Percentiles rank a stretch among this genome's conserved stretches.
Conservation (phyloP, 2,113 vertebrate species). For the Nyctibius bracteatus region DNA sequence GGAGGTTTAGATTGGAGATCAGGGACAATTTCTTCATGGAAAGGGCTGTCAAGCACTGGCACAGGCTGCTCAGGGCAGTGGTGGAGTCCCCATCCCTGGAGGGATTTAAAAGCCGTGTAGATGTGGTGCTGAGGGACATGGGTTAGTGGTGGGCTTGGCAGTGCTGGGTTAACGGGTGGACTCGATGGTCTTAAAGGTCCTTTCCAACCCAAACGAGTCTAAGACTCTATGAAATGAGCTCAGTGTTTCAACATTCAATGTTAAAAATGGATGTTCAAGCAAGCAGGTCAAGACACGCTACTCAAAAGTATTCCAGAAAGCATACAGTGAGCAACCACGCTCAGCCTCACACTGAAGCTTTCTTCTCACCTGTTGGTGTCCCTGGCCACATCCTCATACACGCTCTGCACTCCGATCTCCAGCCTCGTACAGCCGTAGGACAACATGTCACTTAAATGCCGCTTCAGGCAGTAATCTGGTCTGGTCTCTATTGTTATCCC, state of each 20-base stretch:
- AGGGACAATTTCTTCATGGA: too few species aligned
- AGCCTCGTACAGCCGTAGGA: conserved; percentile 91
- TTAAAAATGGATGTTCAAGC: not conserved
- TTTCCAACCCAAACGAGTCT: too few species aligned
- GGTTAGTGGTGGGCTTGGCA: too few species aligned
- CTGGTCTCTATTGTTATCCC: conserved; percentile 97
- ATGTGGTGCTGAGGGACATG: too few species aligned
- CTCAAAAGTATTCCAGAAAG: not conserved
- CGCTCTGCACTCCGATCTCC: conserved; percentile 96
- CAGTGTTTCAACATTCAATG: rapidly evolving
- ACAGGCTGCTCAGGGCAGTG: too few species aligned
- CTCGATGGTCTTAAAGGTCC: too few species aligned
- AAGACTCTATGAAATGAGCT: too few species aligned
- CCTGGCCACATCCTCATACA: conserved; percentile 94
- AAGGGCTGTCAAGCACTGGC: too few species aligned
- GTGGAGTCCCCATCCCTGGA: too few species aligned
- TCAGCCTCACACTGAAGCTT: not conserved
- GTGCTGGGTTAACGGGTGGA: too few species aligned
- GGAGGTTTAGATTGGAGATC: too few species aligned
- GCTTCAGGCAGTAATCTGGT: conserved; percentile 92
- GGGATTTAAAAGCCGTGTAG: too few species aligned
- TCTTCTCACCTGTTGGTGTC: conserved; percentile 91
- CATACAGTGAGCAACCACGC: rapidly evolving
- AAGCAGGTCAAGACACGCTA: not conserved
- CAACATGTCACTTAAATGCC: conserved; percentile 92